Conservation (phyloP, 2,888 invertebrate genomes). For the Drosophila gaucha region DNA sequence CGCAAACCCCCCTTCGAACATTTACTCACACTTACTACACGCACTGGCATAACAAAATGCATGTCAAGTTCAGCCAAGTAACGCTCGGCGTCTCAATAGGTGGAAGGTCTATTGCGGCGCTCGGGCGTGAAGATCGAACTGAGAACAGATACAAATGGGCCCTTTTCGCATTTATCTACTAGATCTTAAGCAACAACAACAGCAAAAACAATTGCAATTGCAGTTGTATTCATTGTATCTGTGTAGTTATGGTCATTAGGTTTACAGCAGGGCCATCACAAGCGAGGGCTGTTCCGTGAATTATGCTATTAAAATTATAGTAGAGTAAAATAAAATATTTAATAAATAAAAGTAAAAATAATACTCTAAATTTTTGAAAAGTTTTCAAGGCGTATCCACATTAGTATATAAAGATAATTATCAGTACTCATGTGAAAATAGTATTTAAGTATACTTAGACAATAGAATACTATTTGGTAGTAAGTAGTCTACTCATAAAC, state of each 20-base stretch:
- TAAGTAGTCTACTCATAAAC: too few species aligned
- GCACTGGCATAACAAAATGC: slow-evolving; percentile 61
- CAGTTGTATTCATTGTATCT: slow-evolving; percentile 28
- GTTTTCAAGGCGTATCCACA: too few species aligned
- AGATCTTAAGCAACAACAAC: slow-evolving; percentile 13
- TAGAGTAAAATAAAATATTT: not conserved
- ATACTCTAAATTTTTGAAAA: too few species aligned
- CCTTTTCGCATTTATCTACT: slow-evolving; percentile 34
- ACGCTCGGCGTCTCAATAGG: slow-evolving; percentile 16
- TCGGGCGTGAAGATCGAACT: slow-evolving; percentile 77
- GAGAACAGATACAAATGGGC: slow-evolving; percentile 44
- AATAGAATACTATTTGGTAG: too few species aligned
- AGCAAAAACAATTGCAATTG: slow-evolving; percentile 15
- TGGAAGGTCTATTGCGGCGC: slow-evolving; percentile 60
- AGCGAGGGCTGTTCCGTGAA: slow-evolving; percentile 22
- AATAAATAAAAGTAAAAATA: not conserved
- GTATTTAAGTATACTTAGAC: too few species aligned
- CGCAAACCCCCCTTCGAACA: slow-evolving; percentile 5
- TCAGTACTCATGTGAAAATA: too few species aligned
- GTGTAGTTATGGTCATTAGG: slow-evolving; percentile 21
- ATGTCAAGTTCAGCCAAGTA: slow-evolving; percentile 71
- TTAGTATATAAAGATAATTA: too few species aligned
- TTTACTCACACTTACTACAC: slow-evolving; percentile 48
- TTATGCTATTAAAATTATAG: not conserved
- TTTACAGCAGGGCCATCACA: slow-evolving; percentile 17